phyloP scores from a whole-genome alignment of 2,797 vertebrate genomes.

The Gorsachius magnificus region DNA sequence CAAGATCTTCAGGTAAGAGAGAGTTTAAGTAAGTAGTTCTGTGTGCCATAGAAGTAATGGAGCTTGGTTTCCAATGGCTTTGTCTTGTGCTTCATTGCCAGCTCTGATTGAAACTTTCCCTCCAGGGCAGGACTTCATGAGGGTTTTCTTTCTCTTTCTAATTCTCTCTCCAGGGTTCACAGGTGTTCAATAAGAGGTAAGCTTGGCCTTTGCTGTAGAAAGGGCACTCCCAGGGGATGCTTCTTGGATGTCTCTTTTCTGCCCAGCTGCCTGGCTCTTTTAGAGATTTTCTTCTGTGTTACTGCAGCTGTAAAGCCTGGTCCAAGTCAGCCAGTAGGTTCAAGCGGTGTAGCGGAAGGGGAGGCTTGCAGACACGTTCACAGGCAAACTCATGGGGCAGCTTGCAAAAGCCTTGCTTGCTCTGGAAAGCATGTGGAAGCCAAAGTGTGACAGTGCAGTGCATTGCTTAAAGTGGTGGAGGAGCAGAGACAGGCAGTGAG shows the following conservation, averaged over 20 bases:
- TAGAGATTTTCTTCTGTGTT: background rate
- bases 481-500: background rate
- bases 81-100: slow-evolving; percentile 37
- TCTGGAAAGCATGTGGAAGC: background rate
- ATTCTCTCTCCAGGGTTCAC: background rate
- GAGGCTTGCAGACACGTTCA: background rate
- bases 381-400: background rate
- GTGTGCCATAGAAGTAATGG: slow-evolving; percentile 8
- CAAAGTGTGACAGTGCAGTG: fast-evolving
- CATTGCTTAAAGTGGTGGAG: background rate
- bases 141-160: background rate
- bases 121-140: background rate
- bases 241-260: slow-evolving; percentile 12
- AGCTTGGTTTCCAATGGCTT: slow-evolving; percentile 41
- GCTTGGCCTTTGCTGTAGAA: background rate
- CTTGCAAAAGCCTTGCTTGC: background rate
- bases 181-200: background rate
- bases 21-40: slow-evolving; percentile 19
- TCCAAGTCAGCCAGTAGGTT: background rate
- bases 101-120: slow-evolving; percentile 34
- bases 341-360: background rate
- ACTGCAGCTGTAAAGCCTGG: background rate
- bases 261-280: background rate
- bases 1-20: slow-evolving; percentile 25
- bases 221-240: background rate